Conservation (phyloP, 1,140 invertebrate genomes). For the Magallana angulata region DNA sequence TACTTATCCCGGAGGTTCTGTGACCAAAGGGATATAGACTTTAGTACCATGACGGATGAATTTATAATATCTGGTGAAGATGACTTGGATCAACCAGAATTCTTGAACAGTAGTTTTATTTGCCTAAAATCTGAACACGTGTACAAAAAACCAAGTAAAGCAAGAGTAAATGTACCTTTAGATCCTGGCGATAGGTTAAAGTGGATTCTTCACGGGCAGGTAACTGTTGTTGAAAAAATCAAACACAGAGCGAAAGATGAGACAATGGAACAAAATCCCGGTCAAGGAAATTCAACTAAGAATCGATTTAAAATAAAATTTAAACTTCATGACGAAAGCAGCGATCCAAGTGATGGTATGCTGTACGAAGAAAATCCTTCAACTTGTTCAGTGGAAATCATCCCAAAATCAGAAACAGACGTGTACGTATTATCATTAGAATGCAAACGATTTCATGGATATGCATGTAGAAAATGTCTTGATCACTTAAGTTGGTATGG, state of each 20-base stretch:
- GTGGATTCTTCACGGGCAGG: conserved; percentile 48
- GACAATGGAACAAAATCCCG: background rate
- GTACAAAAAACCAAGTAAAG: background rate
- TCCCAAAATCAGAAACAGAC: conserved; percentile 51
- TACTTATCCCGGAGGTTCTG: conserved; percentile 16
- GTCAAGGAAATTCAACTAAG: background rate
- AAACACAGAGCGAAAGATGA: conserved; percentile 14
- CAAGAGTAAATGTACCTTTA: background rate
- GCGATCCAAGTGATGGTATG: background rate
- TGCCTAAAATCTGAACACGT: conserved; percentile 43
- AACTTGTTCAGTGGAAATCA: conserved; percentile 48
- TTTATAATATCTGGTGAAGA: conserved; percentile 41
- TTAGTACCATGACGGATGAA: conserved; percentile 23
- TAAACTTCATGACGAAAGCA: conserved; percentile 41
- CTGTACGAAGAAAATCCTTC: background rate
- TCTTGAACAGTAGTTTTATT: conserved; percentile 44
- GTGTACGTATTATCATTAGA: background rate
- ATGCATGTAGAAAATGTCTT: too few species aligned
- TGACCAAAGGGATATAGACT: conserved; percentile 56
- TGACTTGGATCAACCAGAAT: conserved; percentile 13
- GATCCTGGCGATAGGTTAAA: conserved; percentile 7
- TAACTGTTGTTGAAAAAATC: conserved; percentile 39
- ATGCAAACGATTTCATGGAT: too few species aligned
- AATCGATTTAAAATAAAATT: conserved; percentile 36
- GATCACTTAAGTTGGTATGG: too few species aligned